Evolutionary conservation across 2,113 vertebrate species (phyloP), one percentile per base, ranked within the genome.

Genomic region (Phalacrocorax aristotelis): DNA sequence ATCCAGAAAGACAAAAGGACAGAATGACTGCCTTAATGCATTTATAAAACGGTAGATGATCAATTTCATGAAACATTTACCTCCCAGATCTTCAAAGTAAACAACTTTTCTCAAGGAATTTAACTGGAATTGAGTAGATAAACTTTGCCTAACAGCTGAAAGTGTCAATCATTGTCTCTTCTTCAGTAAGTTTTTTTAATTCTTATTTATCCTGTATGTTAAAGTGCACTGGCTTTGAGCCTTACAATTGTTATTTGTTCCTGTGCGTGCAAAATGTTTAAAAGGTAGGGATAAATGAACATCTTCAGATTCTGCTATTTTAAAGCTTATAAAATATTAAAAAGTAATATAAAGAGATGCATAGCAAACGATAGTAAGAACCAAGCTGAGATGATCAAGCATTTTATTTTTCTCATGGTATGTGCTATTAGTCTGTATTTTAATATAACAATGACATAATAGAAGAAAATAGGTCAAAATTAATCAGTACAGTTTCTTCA

Each of bases 321-420:
- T 95, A 95, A 92, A 44, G 7, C 62, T 92, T 65, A 94, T 95
- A 87, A 97, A 95, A 95, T 90, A 90, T 92, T 96, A 58, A 96
- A 71, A 87, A 72, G 44, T 68, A 95, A 85, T 90, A 81, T 57
- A 78, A 87, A 40, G 44, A 93, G 19, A 89, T 88, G 60, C 54
- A 65, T 74, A 81, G 64, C 57, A 95, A 91, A 89, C 68, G 75
- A 61, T 81, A 83, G 42, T 75, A 90, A 74, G 36, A 95, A 84
- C 25, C 51, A n/a, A 93, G 49, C 9, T 84, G 74, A 85, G 40
- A 95, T 89, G 86, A 96, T 94, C 76, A 87, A 96, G 87, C n/a
- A 61, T 85, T 97, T 95, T 92, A 62, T 95, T 96, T 92, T 95
- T 93, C 44, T 90, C 51, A 71, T 69, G 49, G 34, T 94, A n/a